Percentiles rank a stretch among this genome's conserved stretches.
phyloP scores from a whole-genome alignment of 2,888 invertebrate genomes.

The Spilarctia lutea region DNA sequence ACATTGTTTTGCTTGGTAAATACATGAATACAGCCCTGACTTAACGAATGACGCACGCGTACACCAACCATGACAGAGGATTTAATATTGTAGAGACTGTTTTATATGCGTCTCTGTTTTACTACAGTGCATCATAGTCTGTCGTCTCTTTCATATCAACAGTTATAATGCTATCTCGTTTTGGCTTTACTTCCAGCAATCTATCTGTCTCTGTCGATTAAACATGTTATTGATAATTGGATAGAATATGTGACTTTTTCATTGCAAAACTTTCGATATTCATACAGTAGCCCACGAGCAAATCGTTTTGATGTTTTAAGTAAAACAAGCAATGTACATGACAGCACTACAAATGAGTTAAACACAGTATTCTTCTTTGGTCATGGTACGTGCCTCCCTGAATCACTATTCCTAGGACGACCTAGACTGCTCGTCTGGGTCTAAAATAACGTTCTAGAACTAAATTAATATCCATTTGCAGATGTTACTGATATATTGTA shows the following conservation, averaged over 20 bases:
- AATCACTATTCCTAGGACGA: constrained; percentile 56
- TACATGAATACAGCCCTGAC: constrained; percentile 64
- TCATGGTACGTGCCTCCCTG: constrained; percentile 51
- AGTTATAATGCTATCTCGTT: constrained; percentile 64
- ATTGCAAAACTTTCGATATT: constrained; percentile 43
- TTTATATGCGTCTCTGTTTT: constrained; percentile 67
- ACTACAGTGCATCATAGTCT: constrained; percentile 25
- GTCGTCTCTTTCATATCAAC: constrained; percentile 65
- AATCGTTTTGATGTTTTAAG: neutral
- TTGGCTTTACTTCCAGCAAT: constrained; percentile 29
- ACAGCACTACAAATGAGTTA: constrained; percentile 9
- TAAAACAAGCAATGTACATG: constrained; percentile 30
- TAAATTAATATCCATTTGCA: constrained; percentile 41
- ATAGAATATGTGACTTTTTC: constrained; percentile 47
- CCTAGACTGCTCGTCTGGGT: constrained; percentile 68
- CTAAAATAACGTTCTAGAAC: constrained; percentile 59
- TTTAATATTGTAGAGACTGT: constrained; percentile 67
- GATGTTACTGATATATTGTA: constrained; percentile 29
- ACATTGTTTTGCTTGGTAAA: neutral
- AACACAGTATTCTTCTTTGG: constrained; percentile 26
- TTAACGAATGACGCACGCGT: constrained; percentile 81
- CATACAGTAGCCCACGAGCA: constrained; percentile 51
- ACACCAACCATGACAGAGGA: constrained; percentile 71
- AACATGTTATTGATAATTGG: constrained; percentile 71
- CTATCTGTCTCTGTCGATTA: constrained; percentile 56